Evolutionary conservation across 2,888 invertebrate species (phyloP), one percentile per base, ranked within the genome.

Genomic region (Theretra japonica): DNA sequence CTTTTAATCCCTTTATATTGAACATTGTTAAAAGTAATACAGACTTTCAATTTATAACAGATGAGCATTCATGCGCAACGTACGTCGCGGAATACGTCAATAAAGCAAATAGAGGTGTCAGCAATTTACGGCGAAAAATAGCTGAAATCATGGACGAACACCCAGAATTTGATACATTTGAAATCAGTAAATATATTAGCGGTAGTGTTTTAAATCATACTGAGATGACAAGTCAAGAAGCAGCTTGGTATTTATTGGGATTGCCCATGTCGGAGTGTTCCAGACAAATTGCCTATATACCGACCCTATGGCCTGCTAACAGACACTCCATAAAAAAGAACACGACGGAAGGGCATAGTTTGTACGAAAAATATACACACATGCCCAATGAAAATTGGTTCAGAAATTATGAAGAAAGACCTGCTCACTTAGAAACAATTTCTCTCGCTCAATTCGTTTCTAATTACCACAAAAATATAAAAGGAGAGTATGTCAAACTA

Each of bases 61-160:
- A 91, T 4, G 88, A 89, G 76, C 88, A 88, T 79, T 81, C 86
- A 11, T 91, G 90, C 76, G 89, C 89, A 2, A 74, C 80, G 7
- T 89, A 88, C 73, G 84, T 92, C 4, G 86, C 83, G 7, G 86
- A 90, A 73, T 90, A 87, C 74, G 80, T 88, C 0, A 89, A 89
- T 74, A 90, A 90, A 79, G 75, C 81, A 0, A 80, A 85, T 72
- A 75, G 84, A 80, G 84, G 88, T 4, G 71, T 87, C n/a, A 86
- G 86, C 73, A 74, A 88, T 77, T 78, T 90, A 72, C 83, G 85
- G 77, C 69, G 82, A 23, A 23, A 84, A 78, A 83, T 90, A 60
- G 81, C 85, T 70, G 72, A 85, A 73, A 75, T 78, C 28, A 79
- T 80, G 77, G 74, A 83, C 21, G 58, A 58, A 25, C 58, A 21